Conservation (phyloP, 2,797 vertebrate species). For the Ctenopoma kingsleyae region DNA sequence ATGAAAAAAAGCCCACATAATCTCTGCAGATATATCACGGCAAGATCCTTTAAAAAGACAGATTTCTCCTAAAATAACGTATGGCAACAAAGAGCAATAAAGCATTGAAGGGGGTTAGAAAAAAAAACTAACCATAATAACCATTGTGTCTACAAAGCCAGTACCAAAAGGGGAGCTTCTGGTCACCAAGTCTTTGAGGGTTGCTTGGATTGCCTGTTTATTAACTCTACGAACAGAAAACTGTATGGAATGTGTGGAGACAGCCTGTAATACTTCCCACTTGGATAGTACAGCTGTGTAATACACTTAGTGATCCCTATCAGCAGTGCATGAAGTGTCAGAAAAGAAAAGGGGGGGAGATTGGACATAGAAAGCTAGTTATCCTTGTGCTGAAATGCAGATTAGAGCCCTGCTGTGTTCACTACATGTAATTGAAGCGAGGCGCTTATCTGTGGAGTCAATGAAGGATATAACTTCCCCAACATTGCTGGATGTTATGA, state of each 20-base stretch:
- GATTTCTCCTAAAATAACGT: slow-evolving; percentile 83
- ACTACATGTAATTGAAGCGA: slow-evolving; percentile 72
- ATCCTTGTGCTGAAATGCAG: slow-evolving; percentile 74
- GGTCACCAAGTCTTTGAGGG: slow-evolving; percentile 26
- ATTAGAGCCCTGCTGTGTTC: slow-evolving; percentile 71
- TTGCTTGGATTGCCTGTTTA: slow-evolving; percentile 41
- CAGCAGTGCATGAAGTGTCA: slow-evolving; percentile 67
- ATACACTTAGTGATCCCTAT: slow-evolving; percentile 73
- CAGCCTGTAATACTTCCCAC: slow-evolving; percentile 46
- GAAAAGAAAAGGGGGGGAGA: slow-evolving; percentile 51
- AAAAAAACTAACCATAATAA: slow-evolving; percentile 85
- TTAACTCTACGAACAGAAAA: slow-evolving; percentile 36
- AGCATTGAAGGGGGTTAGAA: slow-evolving; percentile 40
- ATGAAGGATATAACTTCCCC: slow-evolving; percentile 54
- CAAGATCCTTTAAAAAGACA: slow-evolving; percentile 76
- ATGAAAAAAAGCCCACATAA: slow-evolving; percentile 59
- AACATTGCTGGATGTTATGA: slow-evolving; percentile 48
- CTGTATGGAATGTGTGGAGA: slow-evolving; percentile 12
- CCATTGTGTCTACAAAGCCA: slow-evolving; percentile 24
- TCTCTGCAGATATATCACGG: slow-evolving; percentile 67
- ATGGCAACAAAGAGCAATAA: slow-evolving; percentile 88
- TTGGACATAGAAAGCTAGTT: slow-evolving; percentile 69
- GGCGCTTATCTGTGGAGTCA: slow-evolving; percentile 67
- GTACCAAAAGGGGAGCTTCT: slow-evolving; percentile 5
- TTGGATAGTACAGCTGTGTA: slow-evolving; percentile 56